A percentile compares a stretch with the other conserved stretches of the same genome.
These are phyloP conservation scores for Champsocephalus gunnari DNA, from an alignment of 2,797 vertebrate genomes.

Conservation along the genomic window DNA sequence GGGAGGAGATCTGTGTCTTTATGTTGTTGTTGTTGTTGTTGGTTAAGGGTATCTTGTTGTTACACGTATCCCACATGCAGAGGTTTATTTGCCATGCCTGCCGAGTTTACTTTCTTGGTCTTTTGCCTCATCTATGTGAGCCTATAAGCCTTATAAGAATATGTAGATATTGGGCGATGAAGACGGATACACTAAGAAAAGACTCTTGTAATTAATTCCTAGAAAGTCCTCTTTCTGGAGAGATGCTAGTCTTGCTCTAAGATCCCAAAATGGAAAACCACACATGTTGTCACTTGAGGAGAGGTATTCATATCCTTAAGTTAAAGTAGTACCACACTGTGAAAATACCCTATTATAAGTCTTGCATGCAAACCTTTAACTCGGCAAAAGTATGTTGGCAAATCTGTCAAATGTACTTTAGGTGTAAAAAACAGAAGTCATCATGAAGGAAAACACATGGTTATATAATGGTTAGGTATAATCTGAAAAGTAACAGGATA, in stretches of 20 bases:
- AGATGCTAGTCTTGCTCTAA: conserved; percentile 5
- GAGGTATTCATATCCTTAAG: neutral
- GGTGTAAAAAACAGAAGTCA: too few species aligned
- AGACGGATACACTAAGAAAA: conserved; percentile 16
- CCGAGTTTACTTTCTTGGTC: neutral
- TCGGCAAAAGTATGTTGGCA: neutral
- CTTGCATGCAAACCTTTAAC: neutral
- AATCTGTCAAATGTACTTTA: neutral
- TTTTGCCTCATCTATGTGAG: neutral
- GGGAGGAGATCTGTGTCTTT: conserved; percentile 20
- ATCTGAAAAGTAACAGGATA: neutral
- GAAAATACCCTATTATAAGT: neutral
- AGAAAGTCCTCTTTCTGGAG: neutral
- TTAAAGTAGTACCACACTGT: neutral
- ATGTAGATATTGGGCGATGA: conserved; percentile 6
- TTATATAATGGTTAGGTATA: neutral
- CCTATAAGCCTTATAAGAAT: neutral
- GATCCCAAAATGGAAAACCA: neutral
- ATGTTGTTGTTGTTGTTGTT: conserved; percentile 11
- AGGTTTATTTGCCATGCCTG: conserved; percentile 2
- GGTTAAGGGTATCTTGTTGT: conserved; percentile 4
- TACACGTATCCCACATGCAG: neutral
- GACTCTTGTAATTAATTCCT: conserved; percentile 28
- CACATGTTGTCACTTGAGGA: neutral
- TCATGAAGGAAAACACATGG: too few species aligned